phyloP scores from a whole-genome alignment of 2,113 vertebrate species.

The Rhegmatorhina hoffmannsi region DNA sequence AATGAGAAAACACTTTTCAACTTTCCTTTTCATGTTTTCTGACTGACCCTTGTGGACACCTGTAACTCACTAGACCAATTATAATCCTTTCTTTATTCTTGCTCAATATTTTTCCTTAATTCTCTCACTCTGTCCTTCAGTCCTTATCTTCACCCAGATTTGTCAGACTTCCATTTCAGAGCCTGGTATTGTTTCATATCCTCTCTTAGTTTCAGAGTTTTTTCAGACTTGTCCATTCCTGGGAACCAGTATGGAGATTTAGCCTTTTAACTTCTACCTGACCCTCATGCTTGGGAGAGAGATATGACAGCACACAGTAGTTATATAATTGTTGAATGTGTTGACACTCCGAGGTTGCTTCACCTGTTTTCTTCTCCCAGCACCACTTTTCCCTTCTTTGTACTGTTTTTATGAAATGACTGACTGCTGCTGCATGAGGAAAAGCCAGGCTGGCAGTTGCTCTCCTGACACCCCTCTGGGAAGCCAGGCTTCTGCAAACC shows the following conservation, averaged over 20 bases:
- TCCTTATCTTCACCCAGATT: neutral
- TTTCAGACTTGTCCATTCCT: neutral
- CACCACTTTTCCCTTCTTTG: neutral
- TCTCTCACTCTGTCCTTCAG: neutral
- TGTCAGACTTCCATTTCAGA: neutral
- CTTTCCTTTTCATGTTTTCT: neutral
- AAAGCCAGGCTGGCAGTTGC: fast-evolving
- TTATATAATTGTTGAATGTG: neutral
- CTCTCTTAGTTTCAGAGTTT: neutral
- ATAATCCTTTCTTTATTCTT: neutral
- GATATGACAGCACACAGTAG: neutral
- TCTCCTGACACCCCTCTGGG: neutral
- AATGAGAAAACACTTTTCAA: neutral
- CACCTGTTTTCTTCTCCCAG: neutral
- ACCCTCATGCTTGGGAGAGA: neutral
- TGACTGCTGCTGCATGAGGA: neutral
- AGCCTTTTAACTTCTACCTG: neutral
- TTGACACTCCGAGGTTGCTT: neutral
- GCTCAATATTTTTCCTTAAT: neutral
- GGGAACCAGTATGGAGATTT: neutral
- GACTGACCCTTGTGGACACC: neutral
- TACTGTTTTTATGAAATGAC: neutral
- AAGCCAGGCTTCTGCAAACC: neutral
- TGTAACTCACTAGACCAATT: neutral
- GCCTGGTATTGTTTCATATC: neutral